These are phyloP conservation scores for Paraplagusia blochii DNA, from an alignment of 2,113 vertebrate genomes.

Conservation along the genomic window DNA sequence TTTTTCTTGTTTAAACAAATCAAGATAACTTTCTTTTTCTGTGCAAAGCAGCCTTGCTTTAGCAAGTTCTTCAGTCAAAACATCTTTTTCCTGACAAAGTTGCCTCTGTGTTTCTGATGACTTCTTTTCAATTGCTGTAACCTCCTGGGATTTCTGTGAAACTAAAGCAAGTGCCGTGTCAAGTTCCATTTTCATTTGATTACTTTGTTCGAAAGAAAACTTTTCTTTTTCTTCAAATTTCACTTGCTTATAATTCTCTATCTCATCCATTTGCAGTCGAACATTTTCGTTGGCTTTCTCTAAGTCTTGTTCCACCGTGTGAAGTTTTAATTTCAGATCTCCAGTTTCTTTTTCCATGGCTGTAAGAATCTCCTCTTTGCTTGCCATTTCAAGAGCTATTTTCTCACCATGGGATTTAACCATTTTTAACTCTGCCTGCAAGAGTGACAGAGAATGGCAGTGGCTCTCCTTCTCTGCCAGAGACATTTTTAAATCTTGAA, in stretches of 20 bases:
- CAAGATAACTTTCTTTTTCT: slow-evolving; percentile 56
- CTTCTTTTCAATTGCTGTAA: slow-evolving; percentile 45
- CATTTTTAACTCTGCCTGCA: slow-evolving; percentile 56
- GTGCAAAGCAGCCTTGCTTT: slow-evolving; percentile 14
- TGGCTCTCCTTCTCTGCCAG: slow-evolving; percentile 58
- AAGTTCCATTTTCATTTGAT: slow-evolving; percentile 56
- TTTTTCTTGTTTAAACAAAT: slow-evolving; percentile 69
- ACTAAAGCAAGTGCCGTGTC: slow-evolving; percentile 49
- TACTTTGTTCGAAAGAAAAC: slow-evolving; percentile 48
- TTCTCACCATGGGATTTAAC: slow-evolving; percentile 40
- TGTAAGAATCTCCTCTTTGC: slow-evolving; percentile 51
- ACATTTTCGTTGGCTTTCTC: slow-evolving; percentile 50
- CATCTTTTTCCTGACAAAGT: slow-evolving; percentile 46
- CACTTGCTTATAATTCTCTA: slow-evolving; percentile 22
- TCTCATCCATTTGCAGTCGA: slow-evolving; percentile 47
- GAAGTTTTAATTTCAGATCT: slow-evolving; percentile 56
- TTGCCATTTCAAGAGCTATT: slow-evolving; percentile 16
- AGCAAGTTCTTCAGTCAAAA: slow-evolving; percentile 27
- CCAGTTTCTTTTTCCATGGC: slow-evolving; percentile 36
- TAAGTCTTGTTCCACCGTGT: slow-evolving; percentile 54
- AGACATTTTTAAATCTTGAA: slow-evolving; percentile 53
- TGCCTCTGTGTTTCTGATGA: slow-evolving; percentile 49
- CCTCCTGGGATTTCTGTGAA: slow-evolving; percentile 64
- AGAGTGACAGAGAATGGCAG: slow-evolving; percentile 23
- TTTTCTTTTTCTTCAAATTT: slow-evolving; percentile 38